Evolutionary conservation across 2,888 invertebrate genomes (phyloP).

Genomic region (Lampropteryx suffumata): DNA sequence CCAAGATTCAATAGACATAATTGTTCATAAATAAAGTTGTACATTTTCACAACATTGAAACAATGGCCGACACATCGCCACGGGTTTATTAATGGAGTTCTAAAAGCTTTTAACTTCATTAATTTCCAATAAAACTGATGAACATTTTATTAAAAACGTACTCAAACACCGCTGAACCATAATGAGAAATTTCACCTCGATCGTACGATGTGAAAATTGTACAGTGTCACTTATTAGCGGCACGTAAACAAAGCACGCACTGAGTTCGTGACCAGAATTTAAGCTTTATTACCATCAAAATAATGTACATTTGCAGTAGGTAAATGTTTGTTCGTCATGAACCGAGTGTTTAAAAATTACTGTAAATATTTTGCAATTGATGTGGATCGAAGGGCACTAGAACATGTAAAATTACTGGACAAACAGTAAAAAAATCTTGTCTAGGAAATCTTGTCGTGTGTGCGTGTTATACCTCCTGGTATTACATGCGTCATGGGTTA

Average conservation of each 20-base stretch:
- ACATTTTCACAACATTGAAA: too few species aligned
- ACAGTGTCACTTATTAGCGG: constrained; percentile 36
- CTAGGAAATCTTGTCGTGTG: too few species aligned
- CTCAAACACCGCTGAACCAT: neutral
- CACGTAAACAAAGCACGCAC: constrained; percentile 39
- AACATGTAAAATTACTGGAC: too few species aligned
- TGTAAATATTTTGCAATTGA: too few species aligned
- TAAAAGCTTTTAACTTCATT: neutral
- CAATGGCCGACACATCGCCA: too few species aligned
- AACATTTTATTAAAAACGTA: neutral
- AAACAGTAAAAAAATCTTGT: too few species aligned
- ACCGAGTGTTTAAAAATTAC: neutral
- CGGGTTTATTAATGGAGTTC: too few species aligned
- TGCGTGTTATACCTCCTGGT: too few species aligned
- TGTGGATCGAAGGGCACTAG: too few species aligned
- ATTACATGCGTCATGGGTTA: too few species aligned
- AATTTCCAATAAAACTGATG: neutral
- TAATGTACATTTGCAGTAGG: constrained; percentile 23
- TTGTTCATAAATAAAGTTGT: too few species aligned
- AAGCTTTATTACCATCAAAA: constrained; percentile 28
- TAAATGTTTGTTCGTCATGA: constrained; percentile 19
- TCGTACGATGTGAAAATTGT: constrained; percentile 35
- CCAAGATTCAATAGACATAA: too few species aligned
- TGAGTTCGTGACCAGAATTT: constrained; percentile 32
- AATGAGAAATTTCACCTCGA: constrained; percentile 11